Base-by-base conservation (phyloP, 2,888 invertebrate species). In the Xestia c-nigrum region DNA sequence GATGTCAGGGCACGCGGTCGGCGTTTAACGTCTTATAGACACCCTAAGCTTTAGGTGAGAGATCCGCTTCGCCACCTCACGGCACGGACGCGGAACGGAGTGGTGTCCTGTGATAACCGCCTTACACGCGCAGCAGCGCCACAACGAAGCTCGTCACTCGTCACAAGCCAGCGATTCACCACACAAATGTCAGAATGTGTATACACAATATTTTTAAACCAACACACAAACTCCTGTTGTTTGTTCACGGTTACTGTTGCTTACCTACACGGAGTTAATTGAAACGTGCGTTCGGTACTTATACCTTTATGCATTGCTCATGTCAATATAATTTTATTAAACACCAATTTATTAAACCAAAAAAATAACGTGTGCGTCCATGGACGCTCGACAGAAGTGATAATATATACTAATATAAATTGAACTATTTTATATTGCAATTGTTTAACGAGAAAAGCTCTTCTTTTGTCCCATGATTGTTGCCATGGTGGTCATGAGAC, bases 141-240 rank as follows among this genome's bases (percentile, higher is more conserved):
- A 64, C 64, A 43, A n/a, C 6, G 43, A 14, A 64, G n/a, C 43
- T n/a, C 43, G 14, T 43, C 64, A 43, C 43, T 40, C 64, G n/a
- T n/a, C 43, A n/a, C 14, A n/a, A 43, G 43, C 63, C n/a, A n/a
- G n/a, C 63, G 40, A 43, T 64, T n/a, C 40, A 43, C n/a, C 63
- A 3, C 43, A 64, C 43, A 43, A 64, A 64, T 64, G 64, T 64
- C 43, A 64, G 64, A 64, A 64, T n/a, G n/a, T 64, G 43, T 64
- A 43, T n/a, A 64, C n/a, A 64, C 43, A 43, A 64, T 64, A 64
- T 64, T 64, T 64, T 64, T 64, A 43, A 64, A 64, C 63, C 12
- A 64, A 64, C 43, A 43, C 43, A 43, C 43, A n/a, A n/a, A 40
- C 38, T 40, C 63, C 40, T 43, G n/a, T 40, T n/a, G 43, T 64